Evolutionary conservation across 2,888 invertebrate species (phyloP), one percentile per base, ranked within the genome.

Genomic region (Leptopilina myrica): DNA sequence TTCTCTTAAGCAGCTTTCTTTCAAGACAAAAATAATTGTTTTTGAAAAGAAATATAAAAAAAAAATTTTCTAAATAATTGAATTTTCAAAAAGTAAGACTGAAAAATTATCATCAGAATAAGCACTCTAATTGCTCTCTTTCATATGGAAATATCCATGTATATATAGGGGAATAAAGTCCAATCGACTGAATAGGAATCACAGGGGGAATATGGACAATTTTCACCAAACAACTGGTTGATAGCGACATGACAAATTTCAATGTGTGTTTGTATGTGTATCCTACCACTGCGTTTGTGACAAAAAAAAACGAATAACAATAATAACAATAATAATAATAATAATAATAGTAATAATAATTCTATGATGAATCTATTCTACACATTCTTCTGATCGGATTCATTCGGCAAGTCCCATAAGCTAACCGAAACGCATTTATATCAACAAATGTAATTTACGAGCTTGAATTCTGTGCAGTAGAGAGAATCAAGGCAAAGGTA

Each of bases 361-460:
- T 69, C 9, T 15, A 33, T 69, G 67, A 67, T 67, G 46, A 46
- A 67, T 67, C 69, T 26, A 69, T 69, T 69, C 33, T 53, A 4
- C 69, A 49, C 43, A 69, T 69, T 33, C 53, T 53, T 33, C 26
- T 53, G 2, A 11, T 53, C 26, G 67, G 20, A 49, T 46, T 67
- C 67, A 67, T 67, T 67, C 67, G 49, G 67, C 12, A 20, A 46
- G 67, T 67, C 49, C 7, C 20, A 67, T 67, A 67, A 49, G 49
- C 49, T 20, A 11, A 67, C 67, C 67, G 15, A 67, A 67, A 49
- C 67, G 46, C 67, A 67, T 67, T 49, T 46, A 67, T 67, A 67
- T 67, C 67, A 67, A 67, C 67, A 11, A 33, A 20, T 67, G 53
- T 33, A 69, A 69, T 69, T 69, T 69, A 69, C 26, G 49, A 26